A percentile compares a stretch with the other conserved stretches of the same genome.
Evolutionary conservation across 2,113 vertebrate species (phyloP).

Genomic region (Pluvianellus socialis): DNA sequence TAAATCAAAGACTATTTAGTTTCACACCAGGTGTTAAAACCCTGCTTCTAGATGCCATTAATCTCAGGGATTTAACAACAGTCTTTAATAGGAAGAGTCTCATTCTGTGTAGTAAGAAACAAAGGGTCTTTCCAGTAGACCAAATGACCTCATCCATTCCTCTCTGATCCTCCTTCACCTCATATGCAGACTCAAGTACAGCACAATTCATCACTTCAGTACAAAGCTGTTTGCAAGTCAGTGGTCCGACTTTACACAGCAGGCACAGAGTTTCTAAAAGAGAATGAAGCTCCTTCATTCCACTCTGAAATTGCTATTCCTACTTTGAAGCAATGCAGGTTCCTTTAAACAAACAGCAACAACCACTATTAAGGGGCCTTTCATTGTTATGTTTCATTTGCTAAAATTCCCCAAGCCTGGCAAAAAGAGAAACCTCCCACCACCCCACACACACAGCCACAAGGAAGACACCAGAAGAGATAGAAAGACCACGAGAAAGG

Average conservation of each 20-base stretch:
- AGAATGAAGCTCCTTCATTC: neutral
- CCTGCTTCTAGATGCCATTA: neutral
- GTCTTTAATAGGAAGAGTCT: neutral
- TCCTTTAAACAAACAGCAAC: neutral
- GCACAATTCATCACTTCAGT: constrained; percentile 11
- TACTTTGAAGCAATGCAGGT: neutral
- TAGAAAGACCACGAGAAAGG: neutral
- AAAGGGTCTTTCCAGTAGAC: neutral
- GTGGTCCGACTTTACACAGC: neutral
- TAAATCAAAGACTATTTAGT: constrained; percentile 9
- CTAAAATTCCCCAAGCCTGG: neutral
- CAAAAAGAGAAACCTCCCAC: neutral
- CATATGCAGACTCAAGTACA: neutral
- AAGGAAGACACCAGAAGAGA: neutral
- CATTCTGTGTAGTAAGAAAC: neutral
- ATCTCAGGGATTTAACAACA: constrained; percentile 7
- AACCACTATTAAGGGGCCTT: neutral
- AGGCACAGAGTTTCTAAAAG: neutral
- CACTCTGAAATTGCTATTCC: neutral
- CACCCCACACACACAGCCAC: neutral
- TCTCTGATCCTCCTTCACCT: constrained; percentile 12
- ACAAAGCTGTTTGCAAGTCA: constrained; percentile 28
- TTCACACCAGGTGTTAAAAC: constrained; percentile 7
- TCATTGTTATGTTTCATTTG: neutral
- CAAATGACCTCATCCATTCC: neutral